These are phyloP conservation scores for Argyra leucocephala DNA, from an alignment of 2,888 invertebrate species.

Conservation along the genomic window DNA sequence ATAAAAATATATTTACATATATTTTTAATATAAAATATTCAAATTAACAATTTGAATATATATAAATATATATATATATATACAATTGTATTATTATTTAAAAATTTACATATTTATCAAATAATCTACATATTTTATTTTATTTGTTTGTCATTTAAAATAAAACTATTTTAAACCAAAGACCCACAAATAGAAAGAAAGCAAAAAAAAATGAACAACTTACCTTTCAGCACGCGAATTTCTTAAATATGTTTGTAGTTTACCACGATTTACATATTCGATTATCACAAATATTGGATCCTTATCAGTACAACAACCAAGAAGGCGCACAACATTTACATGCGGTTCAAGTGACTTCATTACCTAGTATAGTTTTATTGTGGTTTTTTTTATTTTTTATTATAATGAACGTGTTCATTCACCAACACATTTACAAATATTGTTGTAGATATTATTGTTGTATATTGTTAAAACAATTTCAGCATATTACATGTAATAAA, in stretches of 20 bases:
- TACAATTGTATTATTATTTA: no score
- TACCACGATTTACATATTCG: constrained; percentile 82
- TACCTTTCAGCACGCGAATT: constrained; percentile 72
- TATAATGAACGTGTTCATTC: no score
- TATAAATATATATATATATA: no score
- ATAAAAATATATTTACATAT: not conserved
- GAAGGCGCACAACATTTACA: constrained; percentile 76
- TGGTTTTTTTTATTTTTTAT: not conserved
- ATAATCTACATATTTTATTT: not conserved
- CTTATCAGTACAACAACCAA: constrained; percentile 84
- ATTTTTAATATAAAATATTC: not conserved
- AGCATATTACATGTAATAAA: not conserved
- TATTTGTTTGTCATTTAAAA: no score
- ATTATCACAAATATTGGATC: constrained; percentile 87
- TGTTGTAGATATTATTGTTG: no score
- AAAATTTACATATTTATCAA: no score
- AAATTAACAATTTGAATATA: no score
- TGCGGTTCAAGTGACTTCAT: constrained; percentile 88
- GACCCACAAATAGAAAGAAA: not conserved
- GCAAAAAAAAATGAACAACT: constrained; percentile 19
- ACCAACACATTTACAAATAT: no score
- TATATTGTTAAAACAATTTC: no score
- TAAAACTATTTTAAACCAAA: not conserved
- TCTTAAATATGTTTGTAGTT: constrained; percentile 78
- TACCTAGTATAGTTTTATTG: constrained; percentile 49